These are phyloP conservation scores for Oxytorus armatus DNA, from an alignment of 2,888 invertebrate genomes.

Conservation along the genomic window DNA sequence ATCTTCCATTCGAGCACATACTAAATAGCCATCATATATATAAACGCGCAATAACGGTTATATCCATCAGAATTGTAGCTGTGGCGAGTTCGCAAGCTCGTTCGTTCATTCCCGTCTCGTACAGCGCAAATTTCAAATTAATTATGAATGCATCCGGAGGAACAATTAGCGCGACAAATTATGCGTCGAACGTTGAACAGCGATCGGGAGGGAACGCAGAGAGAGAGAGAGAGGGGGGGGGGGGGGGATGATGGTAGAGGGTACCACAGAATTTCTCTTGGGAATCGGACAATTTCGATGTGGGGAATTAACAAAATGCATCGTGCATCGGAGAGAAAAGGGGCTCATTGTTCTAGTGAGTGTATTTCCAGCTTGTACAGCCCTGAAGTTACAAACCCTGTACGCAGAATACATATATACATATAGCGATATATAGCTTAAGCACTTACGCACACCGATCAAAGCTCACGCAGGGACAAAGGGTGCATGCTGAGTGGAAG, in stretches of 20 bases:
- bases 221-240: background rate
- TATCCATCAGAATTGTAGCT: slow-evolving; percentile 6
- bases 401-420: slow-evolving; percentile 8
- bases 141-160: slow-evolving; percentile 65
- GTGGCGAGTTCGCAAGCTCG: background rate
- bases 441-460: slow-evolving; percentile 36
- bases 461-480: slow-evolving; percentile 59
- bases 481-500: slow-evolving; percentile 70
- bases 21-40: slow-evolving; percentile 26
- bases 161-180: slow-evolving; percentile 68
- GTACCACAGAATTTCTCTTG: slow-evolving; percentile 25
- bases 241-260: background rate
- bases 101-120: slow-evolving; percentile 1
- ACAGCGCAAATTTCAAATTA: slow-evolving; percentile 65
- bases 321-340: slow-evolving; percentile 32
- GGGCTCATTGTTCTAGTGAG: background rate
- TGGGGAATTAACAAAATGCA: slow-evolving; percentile 41
- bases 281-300: slow-evolving; percentile 23
- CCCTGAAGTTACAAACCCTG: slow-evolving; percentile 5
- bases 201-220: background rate
- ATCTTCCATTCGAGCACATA: slow-evolving; percentile 22
- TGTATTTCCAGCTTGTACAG: slow-evolving; percentile 26
- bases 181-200: slow-evolving; percentile 66
- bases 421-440: background rate
- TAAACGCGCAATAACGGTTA: slow-evolving; percentile 6